Evolutionary conservation across 2,113 vertebrate genomes (phyloP).

Genomic region (Pteropus alecto): DNA sequence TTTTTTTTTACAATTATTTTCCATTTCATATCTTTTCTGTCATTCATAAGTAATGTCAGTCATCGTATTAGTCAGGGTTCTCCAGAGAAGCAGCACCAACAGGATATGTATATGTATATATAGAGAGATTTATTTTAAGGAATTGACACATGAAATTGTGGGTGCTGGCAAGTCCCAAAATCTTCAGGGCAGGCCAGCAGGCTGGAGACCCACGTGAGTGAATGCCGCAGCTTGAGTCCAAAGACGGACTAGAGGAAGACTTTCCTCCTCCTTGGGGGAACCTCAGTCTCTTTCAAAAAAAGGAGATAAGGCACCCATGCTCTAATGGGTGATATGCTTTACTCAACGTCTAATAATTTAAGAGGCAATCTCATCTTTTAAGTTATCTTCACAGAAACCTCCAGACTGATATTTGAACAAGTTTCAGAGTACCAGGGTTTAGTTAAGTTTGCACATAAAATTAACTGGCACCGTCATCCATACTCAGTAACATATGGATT

Average conservation of each 20-base stretch:
- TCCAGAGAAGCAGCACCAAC: background rate
- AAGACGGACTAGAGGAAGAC: background rate
- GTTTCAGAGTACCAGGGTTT: background rate
- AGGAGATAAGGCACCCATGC: background rate
- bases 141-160: background rate
- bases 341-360: background rate
- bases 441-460: background rate
- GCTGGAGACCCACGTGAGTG: background rate
- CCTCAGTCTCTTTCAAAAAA: background rate
- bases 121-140: background rate
- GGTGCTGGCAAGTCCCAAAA: background rate
- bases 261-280: background rate
- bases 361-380: background rate
- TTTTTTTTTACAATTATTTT: background rate
- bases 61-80: background rate
- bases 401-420: background rate
- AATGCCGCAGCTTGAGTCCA: background rate
- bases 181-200: background rate
- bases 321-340: background rate
- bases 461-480: background rate
- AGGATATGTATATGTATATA: background rate
- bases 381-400: background rate
- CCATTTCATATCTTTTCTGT: background rate
- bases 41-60: background rate
- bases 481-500: background rate